Percentiles rank a stretch among this genome's conserved stretches.
Conservation (phyloP, 1,140 invertebrate genomes). For the Ditylenchus dipsaci region DNA sequence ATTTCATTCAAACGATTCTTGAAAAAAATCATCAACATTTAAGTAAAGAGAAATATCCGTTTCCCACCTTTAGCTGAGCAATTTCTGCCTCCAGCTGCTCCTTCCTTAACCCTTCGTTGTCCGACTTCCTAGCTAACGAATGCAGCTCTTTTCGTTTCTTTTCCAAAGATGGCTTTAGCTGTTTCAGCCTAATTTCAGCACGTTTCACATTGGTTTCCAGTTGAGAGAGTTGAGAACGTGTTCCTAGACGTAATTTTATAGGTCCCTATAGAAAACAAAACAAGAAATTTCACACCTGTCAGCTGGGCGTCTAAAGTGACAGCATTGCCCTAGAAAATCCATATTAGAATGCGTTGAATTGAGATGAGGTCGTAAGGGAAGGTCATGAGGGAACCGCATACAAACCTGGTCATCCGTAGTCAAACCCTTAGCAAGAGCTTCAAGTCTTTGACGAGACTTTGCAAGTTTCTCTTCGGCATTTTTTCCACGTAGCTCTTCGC, state of each 20-base stretch:
- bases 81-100: conserved; percentile 21
- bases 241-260: conserved; percentile 2
- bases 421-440: conserved; percentile 41
- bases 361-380: no score
- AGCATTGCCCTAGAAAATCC: conserved; percentile 37
- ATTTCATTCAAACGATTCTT: conserved; percentile 6
- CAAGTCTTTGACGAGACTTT: conserved; percentile 27
- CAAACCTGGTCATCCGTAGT: conserved; percentile 45
- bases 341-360: no score
- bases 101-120: conserved; percentile 6
- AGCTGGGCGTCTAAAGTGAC: conserved; percentile 33
- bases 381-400: no score
- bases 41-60: not conserved
- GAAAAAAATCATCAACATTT: conserved; percentile 13
- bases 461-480: conserved; percentile 63
- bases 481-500: conserved; percentile 67
- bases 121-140: conserved; percentile 10
- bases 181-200: conserved; percentile 25
- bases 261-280: not conserved
- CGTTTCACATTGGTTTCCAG: conserved; percentile 33
- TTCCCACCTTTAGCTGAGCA: conserved; percentile 7
- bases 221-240: conserved; percentile 27
- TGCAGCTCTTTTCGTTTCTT: conserved; percentile 20
- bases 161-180: conserved; percentile 7
- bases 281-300: conserved; percentile 13